Evolutionary conservation across 2,888 invertebrate species (phyloP).

Genomic region (Ennomos erosarius): DNA sequence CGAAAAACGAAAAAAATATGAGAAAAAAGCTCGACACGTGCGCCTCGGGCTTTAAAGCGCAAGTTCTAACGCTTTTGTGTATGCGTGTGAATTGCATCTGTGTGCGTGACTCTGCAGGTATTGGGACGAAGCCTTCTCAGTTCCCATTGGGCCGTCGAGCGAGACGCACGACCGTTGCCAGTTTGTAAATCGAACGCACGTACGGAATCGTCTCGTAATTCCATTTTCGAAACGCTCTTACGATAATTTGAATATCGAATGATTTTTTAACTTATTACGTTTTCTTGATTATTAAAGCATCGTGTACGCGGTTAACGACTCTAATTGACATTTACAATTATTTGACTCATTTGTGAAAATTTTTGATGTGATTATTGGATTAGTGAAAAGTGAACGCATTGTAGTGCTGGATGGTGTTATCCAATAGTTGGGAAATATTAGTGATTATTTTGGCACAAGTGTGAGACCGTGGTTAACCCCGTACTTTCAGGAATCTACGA

Average conservation of each 20-base stretch:
- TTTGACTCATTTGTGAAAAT: constrained; percentile 13
- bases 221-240: constrained; percentile 13
- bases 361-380: constrained; percentile 30
- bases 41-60: constrained; percentile 72
- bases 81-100: constrained; percentile 65
- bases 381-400: constrained; percentile 36
- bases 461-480: constrained; percentile 11
- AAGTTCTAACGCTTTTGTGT: constrained; percentile 63
- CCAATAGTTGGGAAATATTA: constrained; percentile 26
- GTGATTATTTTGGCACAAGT: constrained; percentile 9
- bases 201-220: constrained; percentile 30
- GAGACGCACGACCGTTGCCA: constrained; percentile 44
- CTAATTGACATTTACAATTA: constrained; percentile 5
- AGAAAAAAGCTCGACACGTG: constrained; percentile 52
- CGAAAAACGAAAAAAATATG: constrained; percentile 37
- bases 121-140: constrained; percentile 65
- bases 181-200: constrained; percentile 21
- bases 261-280: constrained; percentile 6
- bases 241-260: constrained; percentile 15
- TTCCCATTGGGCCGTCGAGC: constrained; percentile 69
- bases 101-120: constrained; percentile 83
- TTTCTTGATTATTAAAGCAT: not conserved
- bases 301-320: not conserved
- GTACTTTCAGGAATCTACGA: constrained; percentile 11
- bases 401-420: constrained; percentile 37